A percentile compares a stretch with the other conserved stretches of the same genome.
These are phyloP conservation scores for Ceraclea dissimilis DNA, from an alignment of 2,888 invertebrate genomes.

Conservation along the genomic window DNA sequence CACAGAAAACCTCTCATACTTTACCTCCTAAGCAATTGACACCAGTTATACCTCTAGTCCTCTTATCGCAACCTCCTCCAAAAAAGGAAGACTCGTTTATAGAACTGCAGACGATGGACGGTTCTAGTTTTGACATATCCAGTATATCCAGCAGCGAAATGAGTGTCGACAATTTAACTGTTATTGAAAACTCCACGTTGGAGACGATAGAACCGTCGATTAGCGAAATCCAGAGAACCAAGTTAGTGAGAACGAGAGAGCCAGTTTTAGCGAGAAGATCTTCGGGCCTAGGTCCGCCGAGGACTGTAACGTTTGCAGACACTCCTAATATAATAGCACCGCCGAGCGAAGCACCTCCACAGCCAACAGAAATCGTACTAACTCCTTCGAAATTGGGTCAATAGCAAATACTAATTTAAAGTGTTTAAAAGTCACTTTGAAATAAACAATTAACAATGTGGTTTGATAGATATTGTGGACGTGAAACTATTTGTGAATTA, in stretches of 20 bases:
- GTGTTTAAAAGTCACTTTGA: not conserved
- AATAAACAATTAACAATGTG: too few species aligned
- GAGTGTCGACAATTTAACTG: constrained; percentile 29
- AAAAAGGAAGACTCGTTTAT: constrained; percentile 37
- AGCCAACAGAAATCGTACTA: constrained; percentile 53
- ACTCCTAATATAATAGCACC: constrained; percentile 30
- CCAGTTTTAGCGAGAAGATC: constrained; percentile 27
- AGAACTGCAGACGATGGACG: constrained; percentile 40
- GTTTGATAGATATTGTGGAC: too few species aligned
- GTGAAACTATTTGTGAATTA: not conserved
- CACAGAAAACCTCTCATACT: constrained; percentile 30
- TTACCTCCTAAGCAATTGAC: constrained; percentile 16
- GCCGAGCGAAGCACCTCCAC: constrained; percentile 46
- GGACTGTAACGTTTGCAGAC: constrained; percentile 25
- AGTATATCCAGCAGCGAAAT: constrained; percentile 47
- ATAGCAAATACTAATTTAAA: constrained; percentile 32
- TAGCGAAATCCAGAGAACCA: constrained; percentile 26
- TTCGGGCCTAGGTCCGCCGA: constrained; percentile 13
- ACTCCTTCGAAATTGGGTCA: constrained; percentile 57
- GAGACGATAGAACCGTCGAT: constrained; percentile 22
- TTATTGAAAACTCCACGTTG: constrained; percentile 29
- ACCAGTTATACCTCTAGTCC: constrained; percentile 26
- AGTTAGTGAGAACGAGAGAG: constrained; percentile 33
- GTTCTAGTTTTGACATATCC: constrained; percentile 45
- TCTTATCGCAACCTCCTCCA: constrained; percentile 28